Base-by-base conservation (phyloP, 2,113 vertebrate species). In the Pelvicachromis taeniatus region DNA sequence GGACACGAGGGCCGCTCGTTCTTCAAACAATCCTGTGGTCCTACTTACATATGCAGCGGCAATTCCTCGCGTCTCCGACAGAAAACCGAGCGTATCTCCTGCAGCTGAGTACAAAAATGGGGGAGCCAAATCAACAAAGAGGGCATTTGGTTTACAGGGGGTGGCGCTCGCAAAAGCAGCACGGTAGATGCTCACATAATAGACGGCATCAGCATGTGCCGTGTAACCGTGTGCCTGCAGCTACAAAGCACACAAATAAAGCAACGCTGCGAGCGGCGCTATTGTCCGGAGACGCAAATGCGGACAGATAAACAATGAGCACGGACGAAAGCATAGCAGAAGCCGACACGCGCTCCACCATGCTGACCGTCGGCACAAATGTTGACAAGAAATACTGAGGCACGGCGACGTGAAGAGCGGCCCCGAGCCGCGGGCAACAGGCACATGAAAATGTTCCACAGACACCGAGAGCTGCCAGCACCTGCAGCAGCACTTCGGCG, bases 11-110 rank as follows among this genome's bases (percentile, higher is more conserved):
- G 42, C 61, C 29, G 55, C 82, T 85, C 73, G 81, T 79, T 89
- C 53, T 91, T 86, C 68, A 88, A 90, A 91, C 1, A 2, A 63
- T 48, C 58, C 35, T 80, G 68, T 38, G 80, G 63, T 80, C 63
- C 26, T 0, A 48, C 73, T 48, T 58, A 77, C 68, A 65, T 61
- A 26, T 56, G 42, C 73, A 26, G 52, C 5, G 23, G 68, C 79
- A 40, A 63, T 80, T 80, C 77, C 73, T 85, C 5, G 8, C 21
- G 2, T 70, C 14, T 17, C 53, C 2, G 9, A 78, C 35, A 80
- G 45, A 52, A 82, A 82, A 65, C 50, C 19, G 35, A 80, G 45
- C 70, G 19, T n/a, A 45, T 63, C 35, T 88, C 68, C 63, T 31
- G 26, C 52, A 52, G 59, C 59, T 73, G 42, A 84, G 40, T 35